These are phyloP conservation scores for Halichondria panicea DNA, from an alignment of 37 sponge, comb jelly and placozoan species.

Conservation along the genomic window DNA sequence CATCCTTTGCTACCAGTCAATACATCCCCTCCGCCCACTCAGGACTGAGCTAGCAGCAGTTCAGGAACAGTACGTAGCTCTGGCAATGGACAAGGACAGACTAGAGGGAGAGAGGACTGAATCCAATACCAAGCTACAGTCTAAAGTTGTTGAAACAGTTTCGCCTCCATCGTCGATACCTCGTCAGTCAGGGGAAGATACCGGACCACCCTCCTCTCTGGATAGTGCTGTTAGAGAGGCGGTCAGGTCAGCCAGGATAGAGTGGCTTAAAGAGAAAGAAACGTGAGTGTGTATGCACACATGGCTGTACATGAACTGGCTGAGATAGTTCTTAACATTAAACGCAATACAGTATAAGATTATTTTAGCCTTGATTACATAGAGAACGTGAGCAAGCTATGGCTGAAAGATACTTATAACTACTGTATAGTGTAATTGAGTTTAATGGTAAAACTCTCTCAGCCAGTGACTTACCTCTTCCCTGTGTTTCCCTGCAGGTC, in stretches of 20 bases:
- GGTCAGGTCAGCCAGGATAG: slow-evolving; percentile 19
- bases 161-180: not conserved
- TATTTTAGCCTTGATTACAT: no score
- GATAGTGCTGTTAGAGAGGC: slow-evolving; percentile 15
- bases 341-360: no score
- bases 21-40: not conserved
- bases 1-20: no score
- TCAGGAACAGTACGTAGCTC: slow-evolving; percentile 26
- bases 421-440: no score
- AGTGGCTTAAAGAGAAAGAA: slow-evolving; percentile 37
- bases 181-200: not conserved
- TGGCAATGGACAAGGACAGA: slow-evolving; percentile 30
- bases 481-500: not conserved
- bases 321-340: no score
- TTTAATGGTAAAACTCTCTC: no score
- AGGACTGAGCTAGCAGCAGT: slow-evolving; percentile 23
- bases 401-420: no score
- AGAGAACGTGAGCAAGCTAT: no score
- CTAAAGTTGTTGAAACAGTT: not conserved
- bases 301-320: no score
- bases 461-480: not conserved
- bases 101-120: slow-evolving; percentile 16
- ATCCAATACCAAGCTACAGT: not conserved
- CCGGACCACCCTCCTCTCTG: no score
- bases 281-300: no score